phyloP scores from a whole-genome alignment of 2,113 vertebrate genomes.

The Grammomys dolichurus region DNA sequence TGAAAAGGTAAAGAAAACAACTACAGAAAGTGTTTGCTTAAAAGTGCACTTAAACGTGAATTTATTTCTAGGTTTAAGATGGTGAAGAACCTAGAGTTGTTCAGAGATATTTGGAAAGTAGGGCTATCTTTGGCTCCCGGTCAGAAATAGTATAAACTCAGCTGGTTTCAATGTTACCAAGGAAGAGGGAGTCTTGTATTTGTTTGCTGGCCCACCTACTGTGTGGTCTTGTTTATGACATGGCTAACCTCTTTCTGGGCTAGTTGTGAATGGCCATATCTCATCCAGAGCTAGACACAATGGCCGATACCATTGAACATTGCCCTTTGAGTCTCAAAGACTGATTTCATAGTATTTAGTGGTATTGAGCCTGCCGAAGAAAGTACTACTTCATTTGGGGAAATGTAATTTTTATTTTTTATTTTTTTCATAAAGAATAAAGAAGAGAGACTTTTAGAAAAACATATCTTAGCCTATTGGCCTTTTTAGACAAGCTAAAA shows the following conservation, averaged over 20 bases:
- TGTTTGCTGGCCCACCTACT: slow-evolving; percentile 50
- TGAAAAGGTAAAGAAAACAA: slow-evolving; percentile 5
- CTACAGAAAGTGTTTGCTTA: background rate
- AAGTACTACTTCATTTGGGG: slow-evolving; percentile 61
- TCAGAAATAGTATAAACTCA: slow-evolving; percentile 54
- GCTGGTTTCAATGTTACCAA: slow-evolving; percentile 61
- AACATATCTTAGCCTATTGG: slow-evolving; percentile 40
- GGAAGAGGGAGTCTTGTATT: slow-evolving; percentile 60
- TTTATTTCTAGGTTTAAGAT: slow-evolving; percentile 58
- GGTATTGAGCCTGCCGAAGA: slow-evolving; percentile 61
- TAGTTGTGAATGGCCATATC: slow-evolving; percentile 38
- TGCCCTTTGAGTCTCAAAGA: slow-evolving; percentile 42
- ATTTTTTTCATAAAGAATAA: slow-evolving; percentile 21
- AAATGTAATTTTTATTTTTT: slow-evolving; percentile 58
- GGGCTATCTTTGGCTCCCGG: slow-evolving; percentile 29
- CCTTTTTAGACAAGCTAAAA: slow-evolving; percentile 61
- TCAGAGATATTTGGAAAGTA: slow-evolving; percentile 67
- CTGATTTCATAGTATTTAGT: slow-evolving; percentile 68
- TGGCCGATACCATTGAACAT: slow-evolving; percentile 11
- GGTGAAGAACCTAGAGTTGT: slow-evolving; percentile 15
- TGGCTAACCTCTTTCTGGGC: background rate
- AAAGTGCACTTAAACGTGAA: background rate
- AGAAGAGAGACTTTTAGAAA: slow-evolving; percentile 65
- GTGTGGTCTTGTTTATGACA: slow-evolving; percentile 30
- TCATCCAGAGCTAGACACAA: slow-evolving; percentile 25